Conservation (phyloP, 2,888 invertebrate species). For the Amiota communis region DNA sequence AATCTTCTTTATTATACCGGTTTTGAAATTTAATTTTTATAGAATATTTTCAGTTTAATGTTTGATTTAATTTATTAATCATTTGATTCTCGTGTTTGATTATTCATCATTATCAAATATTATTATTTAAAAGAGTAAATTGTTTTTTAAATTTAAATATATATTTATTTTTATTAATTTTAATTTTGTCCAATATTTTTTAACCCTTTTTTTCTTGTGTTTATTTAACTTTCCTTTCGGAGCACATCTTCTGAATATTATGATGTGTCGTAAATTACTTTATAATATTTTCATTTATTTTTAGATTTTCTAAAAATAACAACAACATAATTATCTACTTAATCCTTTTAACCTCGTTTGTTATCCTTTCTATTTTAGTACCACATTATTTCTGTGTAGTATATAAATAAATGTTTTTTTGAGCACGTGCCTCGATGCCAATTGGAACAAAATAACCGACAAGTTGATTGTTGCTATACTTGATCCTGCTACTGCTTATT, state of each 20-base stretch:
- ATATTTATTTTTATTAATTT: not conserved
- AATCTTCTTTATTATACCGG: no score
- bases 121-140: no score
- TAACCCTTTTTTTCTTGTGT: not conserved
- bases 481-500: slow-evolving; percentile 18
- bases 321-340: no score
- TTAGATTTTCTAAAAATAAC: no score
- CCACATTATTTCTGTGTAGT: not conserved
- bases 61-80: no score
- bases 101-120: no score
- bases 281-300: not conserved
- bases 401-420: not conserved
- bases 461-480: slow-evolving; percentile 10
- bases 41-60: no score
- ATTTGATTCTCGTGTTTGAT: no score
- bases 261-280: not conserved
- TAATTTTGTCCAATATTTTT: not conserved
- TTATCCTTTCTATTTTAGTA: not conserved
- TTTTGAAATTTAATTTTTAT: no score
- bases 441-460: slow-evolving; percentile 5
- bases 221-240: not conserved
- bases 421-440: not conserved
- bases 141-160: no score
- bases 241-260: not conserved
- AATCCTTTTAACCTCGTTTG: not conserved